These are phyloP conservation scores for Ceyx margarethae DNA, from an alignment of 2,113 vertebrate genomes.

Conservation along the genomic window DNA sequence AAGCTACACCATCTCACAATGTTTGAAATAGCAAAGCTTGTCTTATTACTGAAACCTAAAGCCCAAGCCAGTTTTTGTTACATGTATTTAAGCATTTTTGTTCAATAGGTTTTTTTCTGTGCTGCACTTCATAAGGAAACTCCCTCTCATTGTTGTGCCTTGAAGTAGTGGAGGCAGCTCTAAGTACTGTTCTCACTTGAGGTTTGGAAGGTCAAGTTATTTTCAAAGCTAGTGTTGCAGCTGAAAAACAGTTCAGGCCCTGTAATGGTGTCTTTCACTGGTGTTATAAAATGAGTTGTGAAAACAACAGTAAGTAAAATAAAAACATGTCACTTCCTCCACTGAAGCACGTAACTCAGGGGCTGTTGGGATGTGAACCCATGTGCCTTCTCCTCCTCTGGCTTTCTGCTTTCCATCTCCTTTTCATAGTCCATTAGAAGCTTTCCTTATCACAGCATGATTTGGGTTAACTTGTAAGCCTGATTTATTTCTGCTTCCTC, in stretches of 20 bases:
- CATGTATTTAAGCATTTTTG: neutral
- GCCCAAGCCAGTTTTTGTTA: neutral
- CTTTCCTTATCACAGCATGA: slow-evolving; percentile 13
- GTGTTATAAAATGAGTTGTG: neutral
- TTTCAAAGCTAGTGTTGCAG: neutral
- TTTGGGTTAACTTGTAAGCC: neutral
- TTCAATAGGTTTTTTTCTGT: neutral
- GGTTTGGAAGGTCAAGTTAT: neutral
- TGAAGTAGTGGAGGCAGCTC: neutral
- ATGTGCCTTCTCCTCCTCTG: neutral
- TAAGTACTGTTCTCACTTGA: neutral
- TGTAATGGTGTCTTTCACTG: neutral
- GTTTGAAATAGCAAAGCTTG: neutral
- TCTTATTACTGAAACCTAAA: neutral
- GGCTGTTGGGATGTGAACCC: neutral
- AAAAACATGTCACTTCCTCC: neutral
- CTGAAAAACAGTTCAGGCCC: neutral
- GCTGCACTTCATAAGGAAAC: neutral
- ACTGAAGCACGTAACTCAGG: neutral
- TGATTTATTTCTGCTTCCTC: neutral
- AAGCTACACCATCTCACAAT: neutral
- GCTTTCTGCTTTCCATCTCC: neutral
- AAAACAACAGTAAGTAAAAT: neutral
- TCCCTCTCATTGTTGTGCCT: neutral
- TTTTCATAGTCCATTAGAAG: neutral